A percentile compares a stretch with the other conserved stretches of the same genome.
Evolutionary conservation across 2,797 vertebrate species (phyloP).

Genomic region (Tympanoctomys barrerae): DNA sequence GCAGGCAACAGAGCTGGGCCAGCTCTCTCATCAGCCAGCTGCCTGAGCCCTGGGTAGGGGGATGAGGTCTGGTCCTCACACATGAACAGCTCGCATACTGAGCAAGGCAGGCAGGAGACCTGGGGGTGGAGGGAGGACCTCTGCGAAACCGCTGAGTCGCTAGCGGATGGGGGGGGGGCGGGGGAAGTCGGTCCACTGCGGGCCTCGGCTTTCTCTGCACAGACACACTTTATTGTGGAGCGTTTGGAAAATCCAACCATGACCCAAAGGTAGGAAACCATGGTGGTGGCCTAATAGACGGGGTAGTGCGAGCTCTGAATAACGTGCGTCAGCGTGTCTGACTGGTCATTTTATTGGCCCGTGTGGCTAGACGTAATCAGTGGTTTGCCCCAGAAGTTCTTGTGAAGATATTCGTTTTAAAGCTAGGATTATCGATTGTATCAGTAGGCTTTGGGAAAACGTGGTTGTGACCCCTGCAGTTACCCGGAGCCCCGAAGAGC

Average conservation of each 20-base stretch:
- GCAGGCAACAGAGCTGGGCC: not conserved
- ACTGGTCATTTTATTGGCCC: not conserved
- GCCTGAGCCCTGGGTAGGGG: too few species aligned
- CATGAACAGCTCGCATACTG: not conserved
- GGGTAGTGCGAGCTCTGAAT: not conserved
- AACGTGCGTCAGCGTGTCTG: rapidly evolving
- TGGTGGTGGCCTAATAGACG: not conserved
- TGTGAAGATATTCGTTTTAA: not conserved
- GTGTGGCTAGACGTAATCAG: not conserved
- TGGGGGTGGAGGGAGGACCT: not conserved
- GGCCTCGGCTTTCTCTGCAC: not conserved
- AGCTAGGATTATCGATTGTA: not conserved
- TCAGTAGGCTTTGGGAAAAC: not conserved
- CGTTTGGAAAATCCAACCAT: not conserved
- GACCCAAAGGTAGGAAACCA: not conserved
- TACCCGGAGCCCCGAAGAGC: not conserved
- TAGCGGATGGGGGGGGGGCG: not conserved
- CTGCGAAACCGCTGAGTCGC: not conserved
- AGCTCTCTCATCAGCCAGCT: not conserved
- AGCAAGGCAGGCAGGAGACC: not conserved
- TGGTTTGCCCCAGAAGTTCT: not conserved
- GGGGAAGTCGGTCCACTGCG: not conserved
- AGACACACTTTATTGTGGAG: not conserved
- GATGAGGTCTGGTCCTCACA: not conserved
- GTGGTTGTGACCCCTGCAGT: not conserved